Percentiles rank a stretch among this genome's conserved stretches.
Conservation (phyloP, 2,113 vertebrate species). For the Stercorarius parasiticus region DNA sequence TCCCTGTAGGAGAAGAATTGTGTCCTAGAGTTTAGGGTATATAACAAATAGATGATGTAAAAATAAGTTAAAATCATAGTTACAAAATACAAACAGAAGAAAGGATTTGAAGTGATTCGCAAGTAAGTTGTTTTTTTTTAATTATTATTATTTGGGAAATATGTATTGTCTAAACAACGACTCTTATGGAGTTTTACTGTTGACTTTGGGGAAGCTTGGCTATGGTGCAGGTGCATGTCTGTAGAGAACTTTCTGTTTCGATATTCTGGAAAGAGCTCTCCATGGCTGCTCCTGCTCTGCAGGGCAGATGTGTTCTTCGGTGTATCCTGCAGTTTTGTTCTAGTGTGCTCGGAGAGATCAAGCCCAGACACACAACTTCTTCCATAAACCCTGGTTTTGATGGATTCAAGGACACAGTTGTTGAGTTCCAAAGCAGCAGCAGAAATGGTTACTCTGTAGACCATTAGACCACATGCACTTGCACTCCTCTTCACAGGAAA, state of each 20-base stretch:
- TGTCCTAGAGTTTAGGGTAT: not conserved
- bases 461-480: not conserved
- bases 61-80: not conserved
- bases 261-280: not conserved
- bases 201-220: not conserved
- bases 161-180: not conserved
- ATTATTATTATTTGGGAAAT: not conserved
- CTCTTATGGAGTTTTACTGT: not conserved
- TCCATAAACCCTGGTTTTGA: not conserved
- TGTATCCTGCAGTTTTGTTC: not conserved
- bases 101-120: not conserved
- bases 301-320: not conserved
- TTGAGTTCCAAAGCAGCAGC: not conserved
- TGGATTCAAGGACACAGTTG: fast-evolving
- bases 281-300: not conserved
- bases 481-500: not conserved
- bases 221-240: not conserved
- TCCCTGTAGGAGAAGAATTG: not conserved
- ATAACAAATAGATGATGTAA: not conserved
- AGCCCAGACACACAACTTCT: not conserved
- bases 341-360: not conserved
- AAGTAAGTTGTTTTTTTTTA: not conserved
- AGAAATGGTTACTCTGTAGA: not conserved
- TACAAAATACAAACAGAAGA: not conserved
- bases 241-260: not conserved